Percentiles rank a stretch among this genome's conserved stretches.
These are phyloP conservation scores for Gymnoscelis rufifasciata DNA, from an alignment of 2,888 invertebrate species.

Conservation along the genomic window DNA sequence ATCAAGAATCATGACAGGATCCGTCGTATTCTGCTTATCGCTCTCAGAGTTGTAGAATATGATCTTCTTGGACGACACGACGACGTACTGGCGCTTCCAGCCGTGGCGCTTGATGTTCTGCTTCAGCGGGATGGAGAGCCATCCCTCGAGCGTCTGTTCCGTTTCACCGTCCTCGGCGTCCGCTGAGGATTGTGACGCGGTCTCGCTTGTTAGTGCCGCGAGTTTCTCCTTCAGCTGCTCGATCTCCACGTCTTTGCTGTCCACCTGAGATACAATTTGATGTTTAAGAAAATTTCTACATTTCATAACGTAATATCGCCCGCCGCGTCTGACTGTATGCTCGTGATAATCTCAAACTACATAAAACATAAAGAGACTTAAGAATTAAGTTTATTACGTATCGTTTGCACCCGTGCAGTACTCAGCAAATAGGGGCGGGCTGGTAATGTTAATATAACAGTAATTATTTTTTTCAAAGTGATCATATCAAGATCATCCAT, in stretches of 20 bases:
- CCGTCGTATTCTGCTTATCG: constrained; percentile 95
- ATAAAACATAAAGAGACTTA: too few relatives aligned
- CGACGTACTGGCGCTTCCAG: constrained; percentile 98
- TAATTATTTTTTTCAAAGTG: too few relatives aligned
- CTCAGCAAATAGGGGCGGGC: too few relatives aligned
- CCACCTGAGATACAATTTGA: constrained; percentile 82
- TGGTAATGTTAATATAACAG: too few relatives aligned
- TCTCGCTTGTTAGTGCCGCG: constrained; percentile 88
- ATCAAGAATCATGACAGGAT: constrained; percentile 96
- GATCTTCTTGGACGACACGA: constrained; percentile 97
- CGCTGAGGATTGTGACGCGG: constrained; percentile 93
- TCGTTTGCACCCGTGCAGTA: too few relatives aligned
- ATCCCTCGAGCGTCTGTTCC: constrained; percentile 93
- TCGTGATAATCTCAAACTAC: too few relatives aligned
- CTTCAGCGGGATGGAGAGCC: constrained; percentile 96
- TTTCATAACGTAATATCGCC: too few relatives aligned
- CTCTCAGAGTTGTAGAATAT: constrained; percentile 97
- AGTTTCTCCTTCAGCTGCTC: constrained; percentile 94
- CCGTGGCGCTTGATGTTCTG: constrained; percentile 97
- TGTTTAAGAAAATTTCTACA: too few relatives aligned
- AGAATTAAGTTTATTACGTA: too few relatives aligned
- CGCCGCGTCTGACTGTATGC: too few relatives aligned
- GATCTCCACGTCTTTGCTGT: constrained; percentile 97
- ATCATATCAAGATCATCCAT: too few relatives aligned
- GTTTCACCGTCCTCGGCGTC: constrained; percentile 90